phyloP scores from a whole-genome alignment of 2,113 vertebrate genomes.

The Aegotheles bennettii region DNA sequence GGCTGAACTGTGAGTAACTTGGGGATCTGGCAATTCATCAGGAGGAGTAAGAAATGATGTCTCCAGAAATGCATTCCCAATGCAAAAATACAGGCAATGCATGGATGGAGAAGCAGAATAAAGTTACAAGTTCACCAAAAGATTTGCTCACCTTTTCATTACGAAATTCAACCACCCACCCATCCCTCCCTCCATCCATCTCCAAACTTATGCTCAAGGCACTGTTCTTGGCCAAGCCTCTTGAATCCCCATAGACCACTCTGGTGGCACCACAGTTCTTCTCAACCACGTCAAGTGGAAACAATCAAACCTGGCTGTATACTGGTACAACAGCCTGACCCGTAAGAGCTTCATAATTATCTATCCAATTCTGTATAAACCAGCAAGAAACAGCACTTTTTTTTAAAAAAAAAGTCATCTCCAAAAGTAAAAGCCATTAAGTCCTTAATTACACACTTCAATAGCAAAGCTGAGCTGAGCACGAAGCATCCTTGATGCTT shows the following conservation, averaged over 20 bases:
- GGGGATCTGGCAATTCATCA: neutral
- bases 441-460: neutral
- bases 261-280: neutral
- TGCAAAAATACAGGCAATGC: neutral
- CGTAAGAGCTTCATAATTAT: neutral
- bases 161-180: neutral
- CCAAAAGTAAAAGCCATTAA: neutral
- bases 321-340: neutral
- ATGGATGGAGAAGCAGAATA: neutral
- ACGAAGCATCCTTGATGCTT: neutral
- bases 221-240: neutral
- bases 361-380: rapidly evolving
- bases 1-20: neutral
- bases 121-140: neutral
- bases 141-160: neutral
- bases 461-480: neutral
- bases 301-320: rapidly evolving
- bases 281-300: neutral
- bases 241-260: neutral
- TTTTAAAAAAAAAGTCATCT: neutral
- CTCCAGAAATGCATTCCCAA: rapidly evolving
- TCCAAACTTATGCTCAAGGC: neutral
- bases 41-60: neutral
- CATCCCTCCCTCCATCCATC: neutral
- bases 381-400: neutral